These are phyloP conservation scores for Gallinago nigripennis DNA, from an alignment of 2,797 vertebrate genomes.

Conservation along the genomic window DNA sequence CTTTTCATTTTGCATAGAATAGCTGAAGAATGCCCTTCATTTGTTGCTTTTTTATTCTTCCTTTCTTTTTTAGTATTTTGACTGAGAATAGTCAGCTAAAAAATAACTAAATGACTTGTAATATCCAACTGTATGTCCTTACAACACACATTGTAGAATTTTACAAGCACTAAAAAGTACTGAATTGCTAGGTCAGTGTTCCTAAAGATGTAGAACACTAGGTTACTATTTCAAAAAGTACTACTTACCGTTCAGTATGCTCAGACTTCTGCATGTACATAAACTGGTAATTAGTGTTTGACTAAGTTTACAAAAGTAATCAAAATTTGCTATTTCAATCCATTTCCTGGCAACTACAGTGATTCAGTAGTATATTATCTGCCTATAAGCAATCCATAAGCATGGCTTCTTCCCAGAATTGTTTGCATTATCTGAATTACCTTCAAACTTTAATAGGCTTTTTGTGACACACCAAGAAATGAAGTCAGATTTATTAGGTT, in stretches of 20 bases:
- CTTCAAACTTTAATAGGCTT: background rate
- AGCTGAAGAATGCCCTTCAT: background rate
- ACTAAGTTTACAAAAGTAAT: background rate
- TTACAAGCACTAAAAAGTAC: background rate
- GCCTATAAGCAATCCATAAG: background rate
- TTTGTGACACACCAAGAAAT: background rate
- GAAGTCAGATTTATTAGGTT: background rate
- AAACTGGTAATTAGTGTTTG: background rate
- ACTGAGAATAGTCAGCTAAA: background rate
- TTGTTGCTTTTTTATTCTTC: background rate
- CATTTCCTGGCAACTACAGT: conserved; percentile 18
- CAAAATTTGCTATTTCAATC: conserved; percentile 7
- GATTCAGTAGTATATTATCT: background rate
- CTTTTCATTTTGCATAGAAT: background rate
- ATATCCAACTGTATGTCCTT: background rate
- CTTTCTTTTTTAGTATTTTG: background rate
- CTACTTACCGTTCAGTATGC: background rate
- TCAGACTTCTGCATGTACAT: background rate
- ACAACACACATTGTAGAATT: background rate
- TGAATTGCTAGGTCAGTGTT: background rate
- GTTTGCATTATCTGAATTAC: background rate
- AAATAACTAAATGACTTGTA: background rate
- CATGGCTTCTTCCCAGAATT: background rate
- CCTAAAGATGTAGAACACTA: background rate
- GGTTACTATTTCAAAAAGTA: background rate